Conservation (phyloP, 2,113 vertebrate species). For the Lynx canadensis region DNA sequence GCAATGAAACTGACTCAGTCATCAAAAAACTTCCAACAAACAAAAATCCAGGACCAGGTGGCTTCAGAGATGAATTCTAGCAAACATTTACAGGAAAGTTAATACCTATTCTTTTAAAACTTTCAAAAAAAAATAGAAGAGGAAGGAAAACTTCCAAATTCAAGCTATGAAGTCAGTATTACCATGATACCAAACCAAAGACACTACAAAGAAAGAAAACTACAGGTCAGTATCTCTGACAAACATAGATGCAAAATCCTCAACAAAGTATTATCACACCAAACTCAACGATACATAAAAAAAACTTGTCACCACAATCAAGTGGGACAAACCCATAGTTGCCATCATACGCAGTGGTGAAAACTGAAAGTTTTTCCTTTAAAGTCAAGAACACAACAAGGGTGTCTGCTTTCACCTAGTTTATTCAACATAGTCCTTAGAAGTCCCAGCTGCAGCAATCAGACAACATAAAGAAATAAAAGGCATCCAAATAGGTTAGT, state of each 20-base stretch:
- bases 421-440: not conserved
- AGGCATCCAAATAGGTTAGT: too few species aligned
- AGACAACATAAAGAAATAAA: too few species aligned
- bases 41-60: not conserved
- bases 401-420: not conserved
- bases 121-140: not conserved
- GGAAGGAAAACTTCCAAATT: not conserved
- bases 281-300: not conserved
- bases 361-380: not conserved
- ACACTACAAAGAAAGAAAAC: not conserved
- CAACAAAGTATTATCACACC: not conserved
- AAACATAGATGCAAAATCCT: not conserved
- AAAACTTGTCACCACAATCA: not conserved
- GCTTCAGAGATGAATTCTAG: not conserved
- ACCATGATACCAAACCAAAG: not conserved
- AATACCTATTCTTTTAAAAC: not conserved
- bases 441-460: not conserved
- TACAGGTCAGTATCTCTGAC: not conserved
- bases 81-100: not conserved
- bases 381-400: not conserved
- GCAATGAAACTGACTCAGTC: not conserved
- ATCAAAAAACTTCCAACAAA: not conserved
- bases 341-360: not conserved
- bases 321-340: not conserved
- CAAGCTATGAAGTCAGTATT: not conserved